Base-by-base conservation (phyloP, 2,888 invertebrate genomes). In the Apantesis nais region DNA sequence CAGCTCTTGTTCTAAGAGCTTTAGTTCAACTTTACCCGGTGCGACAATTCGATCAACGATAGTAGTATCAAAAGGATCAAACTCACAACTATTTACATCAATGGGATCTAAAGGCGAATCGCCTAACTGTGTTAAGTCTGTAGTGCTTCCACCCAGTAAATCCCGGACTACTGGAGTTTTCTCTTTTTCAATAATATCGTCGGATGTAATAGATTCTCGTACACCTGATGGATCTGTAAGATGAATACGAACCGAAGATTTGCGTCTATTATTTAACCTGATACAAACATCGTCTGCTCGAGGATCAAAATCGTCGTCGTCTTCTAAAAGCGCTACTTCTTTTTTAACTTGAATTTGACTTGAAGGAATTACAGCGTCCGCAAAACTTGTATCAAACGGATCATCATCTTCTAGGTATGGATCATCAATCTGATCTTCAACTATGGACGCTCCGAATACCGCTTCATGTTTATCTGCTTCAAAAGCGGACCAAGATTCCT, bases 61-160 rank as follows among this genome's bases (percentile, higher is more conserved):
- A 0, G 98, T 98, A 0, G 98, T 98, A 85, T 98, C 98, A 83
- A 98, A 98, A 0, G 98, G 98, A 92, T 98, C 98, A 68, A 97
- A 96, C 68, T 96, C 97, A 72, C 89, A 88, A 70, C 92, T 90
- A 74, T 96, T 95, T 16, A 96, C 94, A 62, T 95, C 92, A 34
- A 95, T 90, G 37, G 97, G 97, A 74, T 96, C 95, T 67, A 97
- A 95, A 1, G 97, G 97, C 39, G 96, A 95, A 80, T 97, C 97
- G 0, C 95, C 96, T 70, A 97, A 91, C 83, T 96, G 96, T 25
- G 96, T 96, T 66, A 98, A 93, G 89, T 98, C 98, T 62, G 97
- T 97, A 62, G 96, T 96, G 81, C 98, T 98, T 19, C 97, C 97
- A 60, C 97, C 97, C 63, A 98, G 90, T 39, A 98, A 95, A 89